These are phyloP conservation scores for Mycteria americana DNA, from an alignment of 2,797 vertebrate genomes.

Conservation along the genomic window DNA sequence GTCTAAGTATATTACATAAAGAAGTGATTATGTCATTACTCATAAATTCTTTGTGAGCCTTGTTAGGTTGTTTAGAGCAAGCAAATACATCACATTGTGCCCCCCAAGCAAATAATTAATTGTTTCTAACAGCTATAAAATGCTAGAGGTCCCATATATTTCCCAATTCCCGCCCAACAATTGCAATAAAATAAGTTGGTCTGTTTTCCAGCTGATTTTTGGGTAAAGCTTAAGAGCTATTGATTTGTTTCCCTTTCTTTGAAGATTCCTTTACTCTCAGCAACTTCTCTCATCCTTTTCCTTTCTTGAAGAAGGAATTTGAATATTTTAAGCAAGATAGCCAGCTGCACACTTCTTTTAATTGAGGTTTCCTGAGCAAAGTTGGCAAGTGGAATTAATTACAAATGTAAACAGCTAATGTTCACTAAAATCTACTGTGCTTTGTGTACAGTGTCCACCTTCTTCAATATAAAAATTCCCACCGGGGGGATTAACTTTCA, in stretches of 20 bases:
- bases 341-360: not conserved
- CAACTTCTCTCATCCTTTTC: not conserved
- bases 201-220: conserved; percentile 34
- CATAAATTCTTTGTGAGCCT: not conserved
- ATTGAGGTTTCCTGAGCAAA: not conserved
- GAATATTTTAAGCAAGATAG: not conserved
- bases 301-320: not conserved
- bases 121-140: conserved; percentile 26
- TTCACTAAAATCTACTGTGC: not conserved
- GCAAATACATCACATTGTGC: not conserved
- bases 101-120: not conserved
- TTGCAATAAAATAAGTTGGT: not conserved
- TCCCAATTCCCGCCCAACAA: not conserved
- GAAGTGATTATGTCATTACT: conserved; percentile 18
- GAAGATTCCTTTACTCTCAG: not conserved
- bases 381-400: not conserved
- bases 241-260: conserved; percentile 15
- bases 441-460: not conserved
- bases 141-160: not conserved
- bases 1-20: not conserved
- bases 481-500: not conserved
- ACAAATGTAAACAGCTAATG: not conserved
- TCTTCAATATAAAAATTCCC: not conserved
- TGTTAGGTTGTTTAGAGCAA: not conserved
- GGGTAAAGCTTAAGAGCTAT: not conserved